Conservation (phyloP, 2,888 invertebrate genomes). For the Aphrophora alni region DNA sequence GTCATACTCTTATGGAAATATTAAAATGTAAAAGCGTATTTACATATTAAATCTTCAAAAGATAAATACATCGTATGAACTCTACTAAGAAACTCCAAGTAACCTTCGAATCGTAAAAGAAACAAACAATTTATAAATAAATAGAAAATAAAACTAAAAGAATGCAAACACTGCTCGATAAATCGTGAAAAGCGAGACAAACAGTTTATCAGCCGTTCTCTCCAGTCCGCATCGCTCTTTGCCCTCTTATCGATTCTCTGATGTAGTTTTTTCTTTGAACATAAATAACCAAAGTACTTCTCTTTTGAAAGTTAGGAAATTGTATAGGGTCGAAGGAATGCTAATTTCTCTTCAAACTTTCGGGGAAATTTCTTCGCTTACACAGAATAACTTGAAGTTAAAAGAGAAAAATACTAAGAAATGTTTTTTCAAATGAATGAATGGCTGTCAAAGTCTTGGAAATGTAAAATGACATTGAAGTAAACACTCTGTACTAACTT, state of each 20-base stretch:
- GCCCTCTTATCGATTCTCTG: slow-evolving; percentile 15
- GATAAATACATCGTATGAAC: no score
- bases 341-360: slow-evolving; percentile 31
- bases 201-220: background rate
- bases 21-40: no score
- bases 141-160: background rate
- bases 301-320: slow-evolving; percentile 32
- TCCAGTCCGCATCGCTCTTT: background rate
- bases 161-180: background rate
- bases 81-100: no score
- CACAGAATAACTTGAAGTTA: background rate
- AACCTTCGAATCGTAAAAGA: no score
- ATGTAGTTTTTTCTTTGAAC: slow-evolving; percentile 29
- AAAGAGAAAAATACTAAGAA: background rate
- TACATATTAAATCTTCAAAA: no score
- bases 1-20: no score
- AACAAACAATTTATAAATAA: background rate
- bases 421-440: background rate
- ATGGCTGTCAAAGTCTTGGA: background rate
- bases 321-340: slow-evolving; percentile 28
- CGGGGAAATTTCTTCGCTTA: background rate
- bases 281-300: slow-evolving; percentile 36
- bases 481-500: background rate
- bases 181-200: background rate
- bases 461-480: background rate